Base-by-base conservation (phyloP, 1,140 invertebrate species). In the Psilanteris sp. region DNA sequence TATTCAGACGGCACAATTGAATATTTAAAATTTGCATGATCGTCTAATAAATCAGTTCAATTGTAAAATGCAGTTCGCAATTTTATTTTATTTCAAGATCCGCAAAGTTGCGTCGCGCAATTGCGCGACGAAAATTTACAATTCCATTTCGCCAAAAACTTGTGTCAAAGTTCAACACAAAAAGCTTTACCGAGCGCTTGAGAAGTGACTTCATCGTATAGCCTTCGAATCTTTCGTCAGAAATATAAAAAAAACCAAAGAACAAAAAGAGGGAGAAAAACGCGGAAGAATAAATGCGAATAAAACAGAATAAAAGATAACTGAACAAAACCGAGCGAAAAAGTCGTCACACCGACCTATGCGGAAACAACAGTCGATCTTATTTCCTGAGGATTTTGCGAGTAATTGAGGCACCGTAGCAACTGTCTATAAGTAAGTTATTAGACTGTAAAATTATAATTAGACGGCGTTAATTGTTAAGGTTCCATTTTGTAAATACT, bases 401-500 rank as follows among this genome's bases (percentile, higher is more conserved):
- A 64, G 44, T 43, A 73, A 64, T 52, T 36, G 44, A 64, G 41
- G 59, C 43, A 15, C 22, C 52, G 31, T 73, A 66, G 70, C 32
- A 66, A 36, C 59, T 74, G 59, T 46, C 70, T 66, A n/a, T n/a
- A 44, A 37, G 37, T 67, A 67, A 73, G 70, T 74, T 74, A 61
- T 61, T 74, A 74, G 61, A 61, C 70, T 74, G 70, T 74, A 66
- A 62, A 72, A 57, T 41, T 52, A 66, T 54, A 73, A 73, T 48
- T 73, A 74, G 70, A 29, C 46, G 43, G 61, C 61, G 61, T 61
- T 74, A 66, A 73, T 26, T 9, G 37, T 54, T 66, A 66, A 73
- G 59, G 15, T 52, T 67, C 50, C 44, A 67, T 74, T 74, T 74
- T 74, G 52, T 74, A 74, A 74, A 74, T 74, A 74, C 9, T 74